phyloP scores from a whole-genome alignment of 1,140 invertebrate species.

The Thaumatotibia leucotreta region DNA sequence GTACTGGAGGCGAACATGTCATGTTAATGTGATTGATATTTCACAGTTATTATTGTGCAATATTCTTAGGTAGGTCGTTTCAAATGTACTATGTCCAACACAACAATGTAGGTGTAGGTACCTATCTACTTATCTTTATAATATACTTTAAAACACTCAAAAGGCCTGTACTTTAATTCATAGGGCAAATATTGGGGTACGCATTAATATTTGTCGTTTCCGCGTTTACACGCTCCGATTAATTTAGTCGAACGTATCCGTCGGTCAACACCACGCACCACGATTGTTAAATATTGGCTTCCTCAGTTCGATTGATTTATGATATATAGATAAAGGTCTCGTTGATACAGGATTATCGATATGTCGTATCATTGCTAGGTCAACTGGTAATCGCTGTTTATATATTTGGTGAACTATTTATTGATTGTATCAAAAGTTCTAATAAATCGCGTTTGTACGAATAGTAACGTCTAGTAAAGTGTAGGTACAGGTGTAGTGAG shows the following conservation, averaged over 20 bases:
- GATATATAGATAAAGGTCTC: background rate
- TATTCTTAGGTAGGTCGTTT: no score
- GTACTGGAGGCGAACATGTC: no score
- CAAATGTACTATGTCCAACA: no score
- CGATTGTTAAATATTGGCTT: constrained; percentile 10
- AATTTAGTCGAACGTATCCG: background rate
- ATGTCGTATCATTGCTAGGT: background rate
- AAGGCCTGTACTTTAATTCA: background rate
- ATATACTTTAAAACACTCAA: background rate
- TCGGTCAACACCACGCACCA: background rate
- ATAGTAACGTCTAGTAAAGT: no score
- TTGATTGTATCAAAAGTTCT: background rate
- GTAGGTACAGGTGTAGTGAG: no score
- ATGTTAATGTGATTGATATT: no score
- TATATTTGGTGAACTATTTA: background rate
- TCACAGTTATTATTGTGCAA: no score
- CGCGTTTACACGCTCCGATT: background rate
- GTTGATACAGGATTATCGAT: background rate
- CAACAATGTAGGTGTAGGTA: no score
- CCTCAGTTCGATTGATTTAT: background rate
- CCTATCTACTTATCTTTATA: no score
- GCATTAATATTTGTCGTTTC: background rate
- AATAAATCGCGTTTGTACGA: no score
- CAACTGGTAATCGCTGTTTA: background rate
- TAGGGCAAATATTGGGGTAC: background rate